Percentiles rank a stretch among this genome's conserved stretches.
These are phyloP conservation scores for Rhipidura dahli DNA, from an alignment of 2,113 vertebrate species.

Conservation along the genomic window DNA sequence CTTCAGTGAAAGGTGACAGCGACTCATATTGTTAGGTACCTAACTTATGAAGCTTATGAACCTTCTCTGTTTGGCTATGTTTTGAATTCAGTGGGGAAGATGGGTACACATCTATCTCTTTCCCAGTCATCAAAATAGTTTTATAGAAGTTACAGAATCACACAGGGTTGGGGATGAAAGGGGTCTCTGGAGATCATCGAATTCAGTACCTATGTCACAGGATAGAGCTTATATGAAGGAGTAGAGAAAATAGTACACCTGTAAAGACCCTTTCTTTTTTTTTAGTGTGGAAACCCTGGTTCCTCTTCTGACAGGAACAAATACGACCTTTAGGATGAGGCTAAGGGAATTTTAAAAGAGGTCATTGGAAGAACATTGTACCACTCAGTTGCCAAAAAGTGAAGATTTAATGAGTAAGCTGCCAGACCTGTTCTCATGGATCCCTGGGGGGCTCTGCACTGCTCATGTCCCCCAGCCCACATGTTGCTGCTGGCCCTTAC, in stretches of 20 bases:
- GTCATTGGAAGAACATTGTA: neutral
- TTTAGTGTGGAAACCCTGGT: neutral
- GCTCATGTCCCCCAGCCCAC: accelerated
- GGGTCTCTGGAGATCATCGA: neutral
- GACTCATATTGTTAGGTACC: neutral
- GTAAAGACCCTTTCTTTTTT: neutral
- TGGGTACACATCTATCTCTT: neutral
- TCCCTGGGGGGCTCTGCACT: accelerated
- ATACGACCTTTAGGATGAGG: neutral
- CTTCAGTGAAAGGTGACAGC: neutral
- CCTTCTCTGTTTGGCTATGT: neutral
- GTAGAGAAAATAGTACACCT: neutral
- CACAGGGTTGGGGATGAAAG: neutral
- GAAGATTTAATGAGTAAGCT: neutral
- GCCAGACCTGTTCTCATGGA: neutral
- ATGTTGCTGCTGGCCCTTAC: neutral
- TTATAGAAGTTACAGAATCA: neutral
- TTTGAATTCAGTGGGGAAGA: neutral
- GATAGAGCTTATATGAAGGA: neutral
- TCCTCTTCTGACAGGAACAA: neutral
- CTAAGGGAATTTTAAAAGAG: neutral
- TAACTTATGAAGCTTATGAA: neutral
- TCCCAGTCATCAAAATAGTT: neutral
- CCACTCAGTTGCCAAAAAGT: neutral
- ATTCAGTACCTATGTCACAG: neutral